Evolutionary conservation across 92 coral and sea anemone species (phyloP).

Genomic region (Epizoanthus rinbou): DNA sequence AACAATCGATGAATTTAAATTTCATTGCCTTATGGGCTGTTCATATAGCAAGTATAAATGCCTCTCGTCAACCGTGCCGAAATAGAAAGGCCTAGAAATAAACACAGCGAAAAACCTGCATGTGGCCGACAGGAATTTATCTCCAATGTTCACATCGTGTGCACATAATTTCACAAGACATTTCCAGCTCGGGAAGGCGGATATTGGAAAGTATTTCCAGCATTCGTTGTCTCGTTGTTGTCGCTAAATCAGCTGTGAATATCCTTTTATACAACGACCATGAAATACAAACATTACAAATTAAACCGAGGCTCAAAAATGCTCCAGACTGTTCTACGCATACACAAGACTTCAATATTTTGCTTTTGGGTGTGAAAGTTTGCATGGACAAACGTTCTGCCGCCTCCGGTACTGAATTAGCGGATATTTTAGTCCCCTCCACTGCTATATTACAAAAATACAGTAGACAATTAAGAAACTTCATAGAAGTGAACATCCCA

Average conservation of each 20-base stretch:
- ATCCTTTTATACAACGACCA: neutral
- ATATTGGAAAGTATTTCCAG: neutral
- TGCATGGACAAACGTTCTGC: too few relatives aligned
- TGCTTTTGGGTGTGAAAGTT: neutral
- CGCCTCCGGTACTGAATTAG: too few relatives aligned
- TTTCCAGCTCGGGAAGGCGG: slow-evolving; percentile 2
- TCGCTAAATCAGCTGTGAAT: neutral
- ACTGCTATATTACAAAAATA: too few relatives aligned
- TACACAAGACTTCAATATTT: neutral
- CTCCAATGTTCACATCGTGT: neutral
- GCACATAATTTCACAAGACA: neutral
- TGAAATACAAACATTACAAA: neutral
- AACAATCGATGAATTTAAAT: too few relatives aligned
- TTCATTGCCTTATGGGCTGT: too few relatives aligned
- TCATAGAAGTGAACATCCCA: too few relatives aligned
- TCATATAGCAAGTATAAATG: neutral
- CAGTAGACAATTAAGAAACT: too few relatives aligned
- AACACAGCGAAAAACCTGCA: neutral
- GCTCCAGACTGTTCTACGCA: slow-evolving; percentile 7
- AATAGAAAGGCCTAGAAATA: neutral
- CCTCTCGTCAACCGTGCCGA: neutral
- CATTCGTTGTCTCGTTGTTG: neutral
- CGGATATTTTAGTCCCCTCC: too few relatives aligned
- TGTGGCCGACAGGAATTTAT: slow-evolving; percentile 2
- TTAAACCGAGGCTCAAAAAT: neutral